Evolutionary conservation across 2,797 vertebrate species (phyloP).

Genomic region (Sebastes minor): DNA sequence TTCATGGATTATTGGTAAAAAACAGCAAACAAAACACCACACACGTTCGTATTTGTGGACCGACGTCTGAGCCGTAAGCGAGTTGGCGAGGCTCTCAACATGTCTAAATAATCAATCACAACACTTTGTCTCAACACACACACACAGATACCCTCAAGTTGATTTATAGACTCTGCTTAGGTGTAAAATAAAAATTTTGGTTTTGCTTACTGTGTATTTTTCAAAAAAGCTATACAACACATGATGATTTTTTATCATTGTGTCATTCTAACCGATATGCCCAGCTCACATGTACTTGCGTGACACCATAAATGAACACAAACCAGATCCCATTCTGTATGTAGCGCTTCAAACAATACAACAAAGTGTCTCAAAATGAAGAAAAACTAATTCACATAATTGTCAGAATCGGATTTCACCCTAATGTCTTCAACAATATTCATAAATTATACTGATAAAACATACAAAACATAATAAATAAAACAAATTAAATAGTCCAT

Average conservation of each 20-base stretch:
- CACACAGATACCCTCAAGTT: background rate
- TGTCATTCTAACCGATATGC: background rate
- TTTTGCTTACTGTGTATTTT: background rate
- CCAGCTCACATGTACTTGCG: background rate
- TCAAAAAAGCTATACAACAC: background rate
- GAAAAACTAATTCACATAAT: background rate
- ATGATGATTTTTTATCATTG: background rate
- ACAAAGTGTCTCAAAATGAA: background rate
- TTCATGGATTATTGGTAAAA: slow-evolving; percentile 84
- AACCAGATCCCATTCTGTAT: background rate
- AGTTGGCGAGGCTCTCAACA: slow-evolving; percentile 45
- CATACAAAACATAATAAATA: no score
- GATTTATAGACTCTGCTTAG: background rate
- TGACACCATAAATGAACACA: background rate
- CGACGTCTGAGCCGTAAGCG: background rate
- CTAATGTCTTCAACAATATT: background rate
- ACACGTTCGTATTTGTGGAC: slow-evolving; percentile 1
- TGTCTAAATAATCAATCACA: slow-evolving; percentile 84
- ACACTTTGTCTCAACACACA: slow-evolving; percentile 47
- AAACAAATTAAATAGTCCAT: background rate
- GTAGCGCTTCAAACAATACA: background rate
- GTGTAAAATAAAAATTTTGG: background rate
- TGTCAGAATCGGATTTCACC: background rate
- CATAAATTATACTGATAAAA: background rate
- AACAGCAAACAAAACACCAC: slow-evolving; percentile 11